Evolutionary conservation across 2,888 invertebrate genomes (phyloP), one percentile per base, ranked within the genome.

Genomic region (Emmelina monodactyla): DNA sequence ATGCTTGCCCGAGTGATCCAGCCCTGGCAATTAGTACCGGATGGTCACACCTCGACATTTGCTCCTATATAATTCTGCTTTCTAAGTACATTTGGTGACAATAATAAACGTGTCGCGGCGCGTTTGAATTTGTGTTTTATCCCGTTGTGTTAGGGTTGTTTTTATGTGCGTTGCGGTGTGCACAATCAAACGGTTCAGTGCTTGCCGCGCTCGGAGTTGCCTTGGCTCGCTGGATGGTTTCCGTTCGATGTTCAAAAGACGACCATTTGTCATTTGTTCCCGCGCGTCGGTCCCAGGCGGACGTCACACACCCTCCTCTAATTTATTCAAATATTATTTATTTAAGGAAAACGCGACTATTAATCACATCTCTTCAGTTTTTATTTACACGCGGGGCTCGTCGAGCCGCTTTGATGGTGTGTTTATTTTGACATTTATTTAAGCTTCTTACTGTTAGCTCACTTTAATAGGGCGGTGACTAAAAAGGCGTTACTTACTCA

Each of bases 281-380:
- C 73, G 67, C 61, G 66, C 67, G 65, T 66, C 65, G 62, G 56
- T 56, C 58, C 53, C 55, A 49, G 62, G 64, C 73, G 72, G 78
- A 75, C 76, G 71, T 66, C 59, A 55, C 54, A 50, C 66, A 52
- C 60, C 62, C 67, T 63, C 63, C 67, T 6, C 19, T 75, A 78
- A 78, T 78, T 76, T 79, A 78, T 79, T 73, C 62, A 65, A 69
- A 72, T 75, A 76, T 73, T 79, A 78, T 79, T 79, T 79, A 78
- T 79, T 72, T 76, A 76, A 68, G 72, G 79, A 75, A 73, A 72
- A 72, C 72, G 64, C 54, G 68, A 62, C 70, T 64, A 75, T 79
- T 78, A 78, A 79, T 79, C 78, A 79, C 73, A 67, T 66, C 63
- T 70, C 66, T 64, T 63, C 62, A 64, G 65, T 68, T 76, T 75